Conservation (phyloP, 2,888 invertebrate species). For the Sphaerophoria taeniata region DNA sequence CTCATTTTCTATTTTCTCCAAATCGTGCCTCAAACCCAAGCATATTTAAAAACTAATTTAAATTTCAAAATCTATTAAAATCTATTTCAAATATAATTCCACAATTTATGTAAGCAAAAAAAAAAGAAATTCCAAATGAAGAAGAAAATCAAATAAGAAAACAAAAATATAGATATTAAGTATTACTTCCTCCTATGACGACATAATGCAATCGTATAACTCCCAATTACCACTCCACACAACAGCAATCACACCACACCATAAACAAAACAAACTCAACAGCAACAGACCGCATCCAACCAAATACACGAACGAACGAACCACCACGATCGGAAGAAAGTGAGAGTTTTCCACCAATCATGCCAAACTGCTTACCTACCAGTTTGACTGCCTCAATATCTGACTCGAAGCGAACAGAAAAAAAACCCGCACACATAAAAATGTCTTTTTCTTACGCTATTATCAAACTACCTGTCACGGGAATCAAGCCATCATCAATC, state of each 20-base stretch:
- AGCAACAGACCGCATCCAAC: conserved; percentile 61
- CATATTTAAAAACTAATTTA: conserved; percentile 51
- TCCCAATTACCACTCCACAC: conserved; percentile 50
- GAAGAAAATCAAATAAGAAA: neutral
- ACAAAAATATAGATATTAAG: conserved; percentile 44
- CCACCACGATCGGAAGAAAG: conserved; percentile 65
- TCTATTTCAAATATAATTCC: conserved; percentile 22
- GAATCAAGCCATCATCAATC: conserved; percentile 52
- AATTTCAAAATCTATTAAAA: conserved; percentile 49
- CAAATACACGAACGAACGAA: no score
- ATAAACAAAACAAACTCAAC: conserved; percentile 3
- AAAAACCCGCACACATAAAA: conserved; percentile 24
- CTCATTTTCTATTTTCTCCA: no score
- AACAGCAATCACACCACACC: conserved; percentile 25
- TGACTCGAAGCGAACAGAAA: conserved; percentile 1
- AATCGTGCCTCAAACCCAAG: conserved; percentile 18
- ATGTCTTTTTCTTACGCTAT: neutral
- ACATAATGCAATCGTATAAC: conserved; percentile 50
- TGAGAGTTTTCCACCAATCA: conserved; percentile 72
- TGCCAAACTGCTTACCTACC: conserved; percentile 62
- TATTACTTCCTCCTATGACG: conserved; percentile 72
- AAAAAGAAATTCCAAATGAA: conserved; percentile 2
- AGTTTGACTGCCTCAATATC: conserved; percentile 64
- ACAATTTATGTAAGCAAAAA: neutral
- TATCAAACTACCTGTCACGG: conserved; percentile 33